A percentile compares a stretch with the other conserved stretches of the same genome.
Evolutionary conservation across 2,113 vertebrate species (phyloP).

Genomic region (Baryphthengus martii): DNA sequence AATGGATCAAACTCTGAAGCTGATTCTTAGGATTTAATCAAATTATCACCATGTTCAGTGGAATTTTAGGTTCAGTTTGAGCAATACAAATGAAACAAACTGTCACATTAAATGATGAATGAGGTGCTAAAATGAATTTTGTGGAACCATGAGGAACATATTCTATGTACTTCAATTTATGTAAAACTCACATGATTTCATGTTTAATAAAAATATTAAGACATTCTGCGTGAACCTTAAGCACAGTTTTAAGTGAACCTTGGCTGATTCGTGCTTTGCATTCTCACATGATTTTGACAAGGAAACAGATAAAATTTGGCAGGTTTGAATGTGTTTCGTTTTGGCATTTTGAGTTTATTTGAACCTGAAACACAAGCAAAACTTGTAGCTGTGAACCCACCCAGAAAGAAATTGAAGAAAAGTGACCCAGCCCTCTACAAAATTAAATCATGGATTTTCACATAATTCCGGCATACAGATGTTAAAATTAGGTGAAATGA

Average conservation of each 20-base stretch:
- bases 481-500: neutral
- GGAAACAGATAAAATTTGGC: conserved; percentile 39
- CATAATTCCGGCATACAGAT: neutral
- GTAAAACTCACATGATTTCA: neutral
- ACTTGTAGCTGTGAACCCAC: neutral
- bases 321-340: neutral
- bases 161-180: neutral
- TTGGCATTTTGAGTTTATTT: conserved; percentile 45
- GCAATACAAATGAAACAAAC: neutral
- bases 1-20: neutral
- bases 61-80: neutral
- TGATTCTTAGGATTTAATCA: conserved; percentile 1
- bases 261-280: conserved; percentile 30
- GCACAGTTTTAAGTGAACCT: conserved; percentile 2
- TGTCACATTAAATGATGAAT: neutral
- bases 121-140: neutral
- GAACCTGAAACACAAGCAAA: conserved; percentile 5
- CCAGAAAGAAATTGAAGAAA: neutral
- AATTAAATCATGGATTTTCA: neutral
- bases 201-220: neutral
- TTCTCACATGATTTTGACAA: conserved; percentile 44
- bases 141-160: neutral
- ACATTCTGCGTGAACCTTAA: neutral
- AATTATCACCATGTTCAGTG: neutral
- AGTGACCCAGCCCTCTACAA: neutral